Evolutionary conservation across 2,797 vertebrate species (phyloP), one percentile per base, ranked within the genome.

Genomic region (Platyrinchus mystaceus): DNA sequence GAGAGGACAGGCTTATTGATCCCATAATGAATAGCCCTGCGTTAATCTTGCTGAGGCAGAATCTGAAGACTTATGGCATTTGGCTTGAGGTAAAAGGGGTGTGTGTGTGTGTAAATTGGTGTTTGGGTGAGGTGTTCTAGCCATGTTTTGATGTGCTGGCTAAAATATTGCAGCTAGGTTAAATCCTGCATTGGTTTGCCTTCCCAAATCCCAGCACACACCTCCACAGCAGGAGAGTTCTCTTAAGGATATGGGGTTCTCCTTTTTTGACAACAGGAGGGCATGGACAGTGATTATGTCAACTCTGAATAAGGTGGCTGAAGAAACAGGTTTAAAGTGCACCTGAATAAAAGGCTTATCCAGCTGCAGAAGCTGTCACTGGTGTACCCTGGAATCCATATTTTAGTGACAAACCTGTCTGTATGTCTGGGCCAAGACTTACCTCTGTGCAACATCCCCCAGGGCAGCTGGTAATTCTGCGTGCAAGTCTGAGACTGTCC

Each of bases 1-100:
- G 68, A 74, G 68, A 89, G 27, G 81, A 74, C 68, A 85, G 56
- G 52, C 46, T 93, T 94, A 89, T 85, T 92, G 92, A 89, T 89
- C 75, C 11, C 1, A 3, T 82, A 77, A 89, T 63, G 67, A 90
- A 70, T 55, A 60, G 68, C 12, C 28, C 68, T 18, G 43, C 2
- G 5, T 74, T 93, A 63, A 84, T 84, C 63, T 66, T 85, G 34
- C 75, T 90, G 84, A 80, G 68, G 71, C 90, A 90, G 23, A 17
- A 15, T 44, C 80, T 70, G 18, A 76, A 92, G 80, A 53, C 37
- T 85, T 83, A 46, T 7, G 58, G 43, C 34, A 11, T 85, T 83
- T 95, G 89, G 26, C 75, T 91, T 53, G 58, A 83, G 30, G 56
- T 64, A 47, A 68, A 43, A 87, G 36, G 7, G 0, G 0, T 10